Evolutionary conservation across 2,888 invertebrate genomes (phyloP).

Genomic region (Tanytarsus gracilentus): DNA sequence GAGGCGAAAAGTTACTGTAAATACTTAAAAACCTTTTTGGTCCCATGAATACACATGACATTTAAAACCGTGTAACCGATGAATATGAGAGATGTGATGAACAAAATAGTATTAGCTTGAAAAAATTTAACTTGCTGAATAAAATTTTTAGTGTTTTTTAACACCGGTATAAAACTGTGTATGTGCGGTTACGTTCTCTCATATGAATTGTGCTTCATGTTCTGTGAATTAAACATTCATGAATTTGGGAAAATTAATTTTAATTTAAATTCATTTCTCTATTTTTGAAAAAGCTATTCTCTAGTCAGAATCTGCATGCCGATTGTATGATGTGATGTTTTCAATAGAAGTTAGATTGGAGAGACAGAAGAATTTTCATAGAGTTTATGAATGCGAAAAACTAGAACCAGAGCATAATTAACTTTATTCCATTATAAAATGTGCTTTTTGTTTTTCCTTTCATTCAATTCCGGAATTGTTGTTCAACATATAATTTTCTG

Average conservation of each 20-base stretch:
- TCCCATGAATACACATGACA: no score
- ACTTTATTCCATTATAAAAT: constrained; percentile 23
- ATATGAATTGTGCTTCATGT: constrained; percentile 3
- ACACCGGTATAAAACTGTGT: no score
- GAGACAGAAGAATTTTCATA: background rate
- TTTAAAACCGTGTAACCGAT: no score
- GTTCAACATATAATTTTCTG: constrained; percentile 12
- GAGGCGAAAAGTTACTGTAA: no score
- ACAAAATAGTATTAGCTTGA: no score
- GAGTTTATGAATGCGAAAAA: background rate
- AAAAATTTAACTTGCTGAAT: no score
- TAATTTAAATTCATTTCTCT: constrained; percentile 8
- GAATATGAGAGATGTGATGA: no score
- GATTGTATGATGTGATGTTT: no score
- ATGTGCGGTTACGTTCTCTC: no score
- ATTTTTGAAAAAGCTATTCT: background rate
- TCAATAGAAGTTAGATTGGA: no score
- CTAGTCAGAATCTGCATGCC: background rate
- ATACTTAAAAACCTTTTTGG: no score
- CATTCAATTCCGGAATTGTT: background rate
- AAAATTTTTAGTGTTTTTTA: no score
- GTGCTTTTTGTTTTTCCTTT: constrained; percentile 16
- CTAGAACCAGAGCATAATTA: constrained; percentile 5
- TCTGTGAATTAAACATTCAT: constrained; percentile 10
- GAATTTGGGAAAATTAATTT: constrained; percentile 14